These are phyloP conservation scores for Drosophila aff. DNA, from an alignment of 1,140 invertebrate genomes.

Conservation along the genomic window DNA sequence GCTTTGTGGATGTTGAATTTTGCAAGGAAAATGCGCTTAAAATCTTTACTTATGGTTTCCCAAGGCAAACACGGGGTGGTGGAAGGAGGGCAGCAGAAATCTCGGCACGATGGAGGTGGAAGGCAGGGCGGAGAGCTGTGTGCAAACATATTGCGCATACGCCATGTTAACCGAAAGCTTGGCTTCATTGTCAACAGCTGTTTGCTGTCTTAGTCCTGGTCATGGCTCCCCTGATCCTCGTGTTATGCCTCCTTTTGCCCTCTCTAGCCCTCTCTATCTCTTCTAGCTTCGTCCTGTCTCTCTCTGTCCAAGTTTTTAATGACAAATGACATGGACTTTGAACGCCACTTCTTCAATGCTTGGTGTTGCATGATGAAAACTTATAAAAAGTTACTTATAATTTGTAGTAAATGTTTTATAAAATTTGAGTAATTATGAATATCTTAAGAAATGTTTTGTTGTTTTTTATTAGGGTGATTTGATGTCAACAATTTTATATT, in stretches of 20 bases:
- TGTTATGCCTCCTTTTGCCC: not conserved
- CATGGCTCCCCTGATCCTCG: constrained; percentile 26
- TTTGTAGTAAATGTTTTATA: not conserved
- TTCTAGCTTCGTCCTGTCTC: not conserved
- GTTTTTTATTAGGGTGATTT: not conserved
- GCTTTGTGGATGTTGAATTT: constrained; percentile 60
- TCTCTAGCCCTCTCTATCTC: not conserved
- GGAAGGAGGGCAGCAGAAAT: constrained; percentile 33
- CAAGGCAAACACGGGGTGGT: constrained; percentile 47
- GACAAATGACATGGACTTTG: constrained; percentile 72
- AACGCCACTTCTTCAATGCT: constrained; percentile 13
- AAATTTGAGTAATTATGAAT: not conserved
- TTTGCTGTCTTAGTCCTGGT: constrained; percentile 62
- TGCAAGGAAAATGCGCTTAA: constrained; percentile 70
- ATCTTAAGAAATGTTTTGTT: too few species aligned
- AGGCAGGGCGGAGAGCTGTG: constrained; percentile 8
- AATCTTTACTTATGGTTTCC: constrained; percentile 78
- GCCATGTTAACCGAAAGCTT: constrained; percentile 81
- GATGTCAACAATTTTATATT: not conserved
- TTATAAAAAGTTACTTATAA: not conserved
- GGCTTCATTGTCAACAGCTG: constrained; percentile 78
- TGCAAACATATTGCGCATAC: constrained; percentile 79
- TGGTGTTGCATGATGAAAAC: not conserved
- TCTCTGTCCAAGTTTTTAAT: constrained; percentile 66
- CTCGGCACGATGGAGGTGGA: constrained; percentile 16